These are phyloP conservation scores for Centropus bengalensis DNA, from an alignment of 2,113 vertebrate species.

Conservation along the genomic window DNA sequence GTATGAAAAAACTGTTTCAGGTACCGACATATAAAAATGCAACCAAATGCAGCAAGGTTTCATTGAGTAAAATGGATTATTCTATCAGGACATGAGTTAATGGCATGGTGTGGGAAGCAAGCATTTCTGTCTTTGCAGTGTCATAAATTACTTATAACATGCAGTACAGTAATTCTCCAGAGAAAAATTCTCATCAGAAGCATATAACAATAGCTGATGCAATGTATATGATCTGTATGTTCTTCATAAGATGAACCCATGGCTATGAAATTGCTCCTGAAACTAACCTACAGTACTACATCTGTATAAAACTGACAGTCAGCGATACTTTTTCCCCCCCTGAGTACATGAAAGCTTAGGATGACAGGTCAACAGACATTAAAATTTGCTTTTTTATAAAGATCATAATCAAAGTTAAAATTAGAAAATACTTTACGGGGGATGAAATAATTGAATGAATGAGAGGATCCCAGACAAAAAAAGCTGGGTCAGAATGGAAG, in stretches of 20 bases:
- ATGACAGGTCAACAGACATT: background rate
- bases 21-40: background rate
- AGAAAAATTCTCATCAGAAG: background rate
- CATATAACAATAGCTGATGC: background rate
- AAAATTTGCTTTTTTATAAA: background rate
- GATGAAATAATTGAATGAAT: background rate
- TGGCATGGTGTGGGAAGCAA: background rate
- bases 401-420: background rate
- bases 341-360: background rate
- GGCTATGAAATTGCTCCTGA: background rate
- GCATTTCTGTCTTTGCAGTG: background rate
- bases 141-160: no score
- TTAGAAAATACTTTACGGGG: background rate
- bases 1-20: background rate
- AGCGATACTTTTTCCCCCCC: background rate
- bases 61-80: background rate
- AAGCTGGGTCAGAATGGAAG: background rate
- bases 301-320: background rate
- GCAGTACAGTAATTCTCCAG: background rate
- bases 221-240: accelerated
- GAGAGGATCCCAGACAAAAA: background rate
- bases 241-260: background rate
- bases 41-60: background rate
- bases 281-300: background rate
- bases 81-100: background rate